Base-by-base conservation (phyloP, 2,888 invertebrate genomes). In the Metopia argyrocephala region DNA sequence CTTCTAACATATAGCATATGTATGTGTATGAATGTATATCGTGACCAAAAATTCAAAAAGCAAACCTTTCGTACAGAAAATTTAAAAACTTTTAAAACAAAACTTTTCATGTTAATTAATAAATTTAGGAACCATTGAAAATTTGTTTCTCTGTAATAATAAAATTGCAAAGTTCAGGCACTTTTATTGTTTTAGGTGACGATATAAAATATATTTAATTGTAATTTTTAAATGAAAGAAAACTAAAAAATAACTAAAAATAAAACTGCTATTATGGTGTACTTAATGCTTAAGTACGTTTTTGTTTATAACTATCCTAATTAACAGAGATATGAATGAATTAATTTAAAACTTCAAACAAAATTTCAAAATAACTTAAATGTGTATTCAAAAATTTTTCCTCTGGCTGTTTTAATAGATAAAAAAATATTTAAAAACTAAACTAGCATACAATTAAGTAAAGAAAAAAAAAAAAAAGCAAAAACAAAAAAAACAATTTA, bases 281-380 rank as follows among this genome's bases (percentile, higher is more conserved):
- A 78, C 66, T 78, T 78, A 76, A 71, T 46, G 15, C 21, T 52
- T 57, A 78, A 71, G 70, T 65, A 54, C 65, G 23, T 54, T 61
- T 65, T 78, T 70, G 31, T 31, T 38, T 25, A 62, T 21, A n/a
- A 73, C 23, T 62, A 15, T 54, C 2, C 38, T 45, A 45, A 31
- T n/a, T 54, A 50, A 57, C 23, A 71, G 57, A 65, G 59, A 12
- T 46, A 38, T 46, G 48, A 71, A 76, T 7, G 48, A 48, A 31
- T 57, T 48, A 6, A 20, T 48, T 48, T 48, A 48, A 20, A 20
- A 20, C 18, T 15, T 4, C 20, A 18, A 18, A 48, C 6, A n/a
- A 48, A 48, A 46, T 5, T 46, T 1, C n/a, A 15, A 15, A n/a
- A 5, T 46, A 18, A 18, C 5, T n/a, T 5, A 48, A 59, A 28